Evolutionary conservation across 2,888 invertebrate species (phyloP).

Genomic region (Ophion obscuratus): DNA sequence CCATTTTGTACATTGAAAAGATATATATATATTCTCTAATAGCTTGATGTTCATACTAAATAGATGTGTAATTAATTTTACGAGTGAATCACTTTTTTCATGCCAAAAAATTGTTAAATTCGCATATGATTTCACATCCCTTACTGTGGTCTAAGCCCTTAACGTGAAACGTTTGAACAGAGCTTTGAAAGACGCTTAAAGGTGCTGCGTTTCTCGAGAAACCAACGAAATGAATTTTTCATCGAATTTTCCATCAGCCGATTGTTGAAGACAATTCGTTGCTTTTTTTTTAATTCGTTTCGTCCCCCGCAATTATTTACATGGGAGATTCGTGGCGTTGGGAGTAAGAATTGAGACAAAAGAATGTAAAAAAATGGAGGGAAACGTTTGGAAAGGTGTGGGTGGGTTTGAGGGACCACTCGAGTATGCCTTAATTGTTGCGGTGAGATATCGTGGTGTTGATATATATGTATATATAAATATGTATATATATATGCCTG

Average conservation of each 20-base stretch:
- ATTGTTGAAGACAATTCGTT: neutral
- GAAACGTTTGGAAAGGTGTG: neutral
- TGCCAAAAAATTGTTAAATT: too few species aligned
- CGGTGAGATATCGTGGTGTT: slow-evolving; percentile 43
- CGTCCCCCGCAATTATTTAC: slow-evolving; percentile 10
- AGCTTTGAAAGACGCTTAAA: slow-evolving; percentile 39
- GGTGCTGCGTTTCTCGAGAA: slow-evolving; percentile 10
- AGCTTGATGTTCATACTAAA: too few species aligned
- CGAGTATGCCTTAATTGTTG: slow-evolving; percentile 56
- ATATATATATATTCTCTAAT: too few species aligned
- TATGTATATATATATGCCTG: slow-evolving; percentile 60
- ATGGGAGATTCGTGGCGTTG: slow-evolving; percentile 15
- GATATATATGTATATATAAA: slow-evolving; percentile 51
- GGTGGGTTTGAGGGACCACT: slow-evolving; percentile 27
- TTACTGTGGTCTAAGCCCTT: too few species aligned
- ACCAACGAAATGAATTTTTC: neutral
- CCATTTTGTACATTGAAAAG: too few species aligned
- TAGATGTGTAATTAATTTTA: too few species aligned
- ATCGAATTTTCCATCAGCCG: neutral
- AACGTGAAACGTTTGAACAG: slow-evolving; percentile 21
- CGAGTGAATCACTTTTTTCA: too few species aligned
- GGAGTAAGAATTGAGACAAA: neutral
- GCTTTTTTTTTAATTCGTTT: neutral
- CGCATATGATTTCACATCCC: too few species aligned
- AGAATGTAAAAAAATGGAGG: neutral